Base-by-base conservation (phyloP, 2,888 invertebrate genomes). In the Tinea pellionella region DNA sequence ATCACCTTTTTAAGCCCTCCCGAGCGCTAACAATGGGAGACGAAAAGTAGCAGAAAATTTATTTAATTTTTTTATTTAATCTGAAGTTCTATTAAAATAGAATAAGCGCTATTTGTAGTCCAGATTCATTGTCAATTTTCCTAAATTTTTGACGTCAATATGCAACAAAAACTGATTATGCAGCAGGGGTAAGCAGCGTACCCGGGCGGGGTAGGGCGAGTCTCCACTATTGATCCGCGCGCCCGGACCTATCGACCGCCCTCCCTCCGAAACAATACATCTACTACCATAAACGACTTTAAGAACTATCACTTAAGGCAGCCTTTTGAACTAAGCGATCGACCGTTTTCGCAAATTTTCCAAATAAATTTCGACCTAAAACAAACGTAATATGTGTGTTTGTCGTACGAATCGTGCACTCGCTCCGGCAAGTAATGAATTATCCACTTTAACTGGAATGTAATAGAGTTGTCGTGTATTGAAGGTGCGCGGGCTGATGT, bases 81-180 rank as follows among this genome's bases (percentile, higher is more conserved):
- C 24, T 6, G 24, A 2, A 24, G 2, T 3, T 6, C 2, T 24
- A 24, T 24, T 24, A n/a, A n/a, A n/a, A n/a, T n/a, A n/a, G n/a
- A n/a, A n/a, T n/a, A n/a, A n/a, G n/a, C n/a, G n/a, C n/a, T n/a
- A n/a, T n/a, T n/a, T n/a, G n/a, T n/a, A n/a, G n/a, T n/a, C n/a
- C n/a, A n/a, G n/a, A n/a, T n/a, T n/a, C n/a, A n/a, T n/a, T n/a
- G n/a, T n/a, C n/a, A n/a, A n/a, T n/a, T n/a, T n/a, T n/a, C n/a
- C n/a, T n/a, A n/a, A n/a, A n/a, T n/a, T n/a, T n/a, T 6, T 47
- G 89, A 73, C 89, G 89, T 64, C 89, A 89, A 69, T 82, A 62
- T 89, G 89, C 57, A 30, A 13, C 19, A 55, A 57, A 32, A 57
- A 15, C 12, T 13, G 1, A 41, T n/a, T 12, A 57, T 15, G 37